phyloP scores from a whole-genome alignment of 2,113 vertebrate species.

The Pungitius pungitius region DNA sequence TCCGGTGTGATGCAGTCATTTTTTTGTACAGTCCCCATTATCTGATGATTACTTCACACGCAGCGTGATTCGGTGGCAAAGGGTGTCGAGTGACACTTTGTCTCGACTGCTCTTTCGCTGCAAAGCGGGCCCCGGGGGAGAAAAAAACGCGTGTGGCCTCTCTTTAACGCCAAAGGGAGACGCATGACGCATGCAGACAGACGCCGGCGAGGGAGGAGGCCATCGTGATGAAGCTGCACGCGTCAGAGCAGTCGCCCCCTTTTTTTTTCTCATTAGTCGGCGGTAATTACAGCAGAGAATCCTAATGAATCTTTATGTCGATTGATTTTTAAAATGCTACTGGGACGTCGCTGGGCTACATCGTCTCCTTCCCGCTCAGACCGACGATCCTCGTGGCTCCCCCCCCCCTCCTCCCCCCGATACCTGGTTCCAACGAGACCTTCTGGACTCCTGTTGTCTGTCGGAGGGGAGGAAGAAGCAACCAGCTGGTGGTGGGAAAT shows the following conservation, averaged over 20 bases:
- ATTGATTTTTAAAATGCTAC: conserved; percentile 10
- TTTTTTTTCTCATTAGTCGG: background rate
- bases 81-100: background rate
- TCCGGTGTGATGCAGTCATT: background rate
- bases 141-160: conserved; percentile 14
- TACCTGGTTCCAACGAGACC: conserved; percentile 58
- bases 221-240: background rate
- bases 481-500: conserved; percentile 35
- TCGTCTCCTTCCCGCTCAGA: background rate
- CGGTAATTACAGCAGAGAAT: conserved; percentile 1
- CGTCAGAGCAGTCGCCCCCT: background rate
- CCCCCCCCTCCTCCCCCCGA: no score
- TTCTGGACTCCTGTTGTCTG: conserved; percentile 38
- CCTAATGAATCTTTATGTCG: conserved; percentile 17
- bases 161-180: background rate
- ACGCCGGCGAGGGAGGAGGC: background rate
- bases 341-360: background rate
- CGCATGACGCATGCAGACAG: background rate
- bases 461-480: conserved; percentile 39
- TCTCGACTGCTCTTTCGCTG: background rate
- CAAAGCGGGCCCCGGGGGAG: background rate
- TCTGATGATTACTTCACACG: background rate
- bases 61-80: no score
- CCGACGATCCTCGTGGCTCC: no score
- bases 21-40: background rate